A percentile compares a stretch with the other conserved stretches of the same genome.
Evolutionary conservation across 1,140 invertebrate species (phyloP).

Genomic region (Euura saliciscinereae): DNA sequence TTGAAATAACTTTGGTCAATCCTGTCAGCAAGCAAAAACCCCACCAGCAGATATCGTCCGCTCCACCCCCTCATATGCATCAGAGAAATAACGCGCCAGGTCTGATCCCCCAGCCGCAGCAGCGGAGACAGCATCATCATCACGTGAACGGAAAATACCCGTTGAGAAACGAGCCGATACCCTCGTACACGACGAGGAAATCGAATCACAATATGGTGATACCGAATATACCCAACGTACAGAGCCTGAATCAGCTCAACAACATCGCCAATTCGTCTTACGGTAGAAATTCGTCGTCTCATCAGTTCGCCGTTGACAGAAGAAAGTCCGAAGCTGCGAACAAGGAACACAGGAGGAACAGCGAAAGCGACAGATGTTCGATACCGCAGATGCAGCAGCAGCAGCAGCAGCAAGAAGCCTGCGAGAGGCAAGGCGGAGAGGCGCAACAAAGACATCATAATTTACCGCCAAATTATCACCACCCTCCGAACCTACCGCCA

Average conservation of each 20-base stretch:
- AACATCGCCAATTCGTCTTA: constrained; percentile 26
- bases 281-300: constrained; percentile 30
- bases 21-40: constrained; percentile 38
- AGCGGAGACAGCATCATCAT: constrained; percentile 23
- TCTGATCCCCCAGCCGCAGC: constrained; percentile 21
- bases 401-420: constrained; percentile 12
- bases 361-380: constrained; percentile 44
- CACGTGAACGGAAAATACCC: constrained; percentile 46
- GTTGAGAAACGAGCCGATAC: constrained; percentile 44
- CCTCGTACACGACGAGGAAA: constrained; percentile 53
- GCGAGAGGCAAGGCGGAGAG: constrained; percentile 18
- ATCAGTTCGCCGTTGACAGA: constrained; percentile 41
- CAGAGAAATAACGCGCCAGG: too few species aligned
- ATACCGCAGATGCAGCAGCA: constrained; percentile 32
- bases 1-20: constrained; percentile 57
- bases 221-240: constrained; percentile 39
- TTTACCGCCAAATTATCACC: constrained; percentile 38
- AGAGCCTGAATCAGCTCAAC: constrained; percentile 54
- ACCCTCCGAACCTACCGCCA: constrained; percentile 28
- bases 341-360: constrained; percentile 34
- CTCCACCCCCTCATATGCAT: constrained; percentile 29
- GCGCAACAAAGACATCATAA: constrained; percentile 45
- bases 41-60: constrained; percentile 28
- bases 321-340: constrained; percentile 40
- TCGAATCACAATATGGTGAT: constrained; percentile 43